These are phyloP conservation scores for Ophthalmolycus amberensis DNA, from an alignment of 2,113 vertebrate genomes.

Conservation along the genomic window DNA sequence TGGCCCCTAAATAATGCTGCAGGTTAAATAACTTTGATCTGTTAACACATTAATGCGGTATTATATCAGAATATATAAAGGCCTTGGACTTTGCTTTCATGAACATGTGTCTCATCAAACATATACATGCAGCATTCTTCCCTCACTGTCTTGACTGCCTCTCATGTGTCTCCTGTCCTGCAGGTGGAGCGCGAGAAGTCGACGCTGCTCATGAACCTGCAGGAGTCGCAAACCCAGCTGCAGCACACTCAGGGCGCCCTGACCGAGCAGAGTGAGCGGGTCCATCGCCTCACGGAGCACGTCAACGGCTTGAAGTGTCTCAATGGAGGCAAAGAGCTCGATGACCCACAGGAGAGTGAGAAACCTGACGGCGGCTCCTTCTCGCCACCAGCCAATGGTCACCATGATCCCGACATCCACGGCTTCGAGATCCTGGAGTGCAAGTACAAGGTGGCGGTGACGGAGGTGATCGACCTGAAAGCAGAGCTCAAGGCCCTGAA, in stretches of 20 bases:
- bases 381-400: constrained; percentile 66
- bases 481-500: constrained; percentile 97
- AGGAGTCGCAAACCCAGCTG: constrained; percentile 95
- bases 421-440: constrained; percentile 95
- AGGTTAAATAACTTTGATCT: not conserved
- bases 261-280: constrained; percentile 90
- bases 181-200: constrained; percentile 97
- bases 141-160: not conserved
- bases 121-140: not conserved
- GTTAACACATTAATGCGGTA: not conserved
- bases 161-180: constrained; percentile 30
- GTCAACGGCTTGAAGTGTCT: constrained; percentile 89
- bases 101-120: not conserved
- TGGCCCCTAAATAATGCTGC: too few species aligned
- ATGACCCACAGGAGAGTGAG: constrained; percentile 87
- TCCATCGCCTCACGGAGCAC: constrained; percentile 91
- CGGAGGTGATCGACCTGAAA: constrained; percentile 96
- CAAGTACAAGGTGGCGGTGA: constrained; percentile 97
- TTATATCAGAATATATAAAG: not conserved
- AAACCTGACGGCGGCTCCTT: constrained; percentile 82
- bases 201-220: constrained; percentile 90
- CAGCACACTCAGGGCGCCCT: constrained; percentile 96
- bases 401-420: constrained; percentile 88
- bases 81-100: not conserved
- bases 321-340: constrained; percentile 89